A percentile compares a stretch with the other conserved stretches of the same genome.
These are phyloP conservation scores for Quadriops clusia DNA, from an alignment of 2,888 invertebrate genomes.

Conservation along the genomic window DNA sequence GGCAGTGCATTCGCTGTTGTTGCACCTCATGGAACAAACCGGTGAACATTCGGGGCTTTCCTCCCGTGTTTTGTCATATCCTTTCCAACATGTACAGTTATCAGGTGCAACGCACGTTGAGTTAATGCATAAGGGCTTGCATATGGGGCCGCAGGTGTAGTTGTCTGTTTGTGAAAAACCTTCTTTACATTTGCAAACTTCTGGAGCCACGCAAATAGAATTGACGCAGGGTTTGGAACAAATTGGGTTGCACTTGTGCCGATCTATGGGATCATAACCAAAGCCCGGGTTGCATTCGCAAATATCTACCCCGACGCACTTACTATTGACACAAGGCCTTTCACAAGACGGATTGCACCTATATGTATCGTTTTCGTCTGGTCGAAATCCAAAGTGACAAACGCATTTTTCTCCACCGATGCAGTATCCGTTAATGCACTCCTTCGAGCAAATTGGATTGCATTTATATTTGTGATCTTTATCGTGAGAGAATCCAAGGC, in stretches of 20 bases:
- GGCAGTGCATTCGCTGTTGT: slow-evolving; percentile 37
- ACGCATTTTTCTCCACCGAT: slow-evolving; percentile 6
- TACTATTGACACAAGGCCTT: slow-evolving; percentile 52
- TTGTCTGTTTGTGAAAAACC: slow-evolving; percentile 18
- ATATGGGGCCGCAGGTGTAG: slow-evolving; percentile 10
- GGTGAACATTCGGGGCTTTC: slow-evolving; percentile 27
- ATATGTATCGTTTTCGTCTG: slow-evolving; percentile 3
- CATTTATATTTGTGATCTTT: slow-evolving; percentile 4
- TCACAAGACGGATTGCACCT: slow-evolving; percentile 37
- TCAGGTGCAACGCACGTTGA: slow-evolving; percentile 22
- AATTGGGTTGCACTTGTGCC: slow-evolving; percentile 11
- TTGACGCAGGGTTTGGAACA: slow-evolving; percentile 12
- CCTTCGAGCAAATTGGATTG: slow-evolving; percentile 4
- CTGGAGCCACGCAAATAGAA: slow-evolving; percentile 14
- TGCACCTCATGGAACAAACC: slow-evolving; percentile 36
- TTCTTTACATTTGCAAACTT: slow-evolving; percentile 15
- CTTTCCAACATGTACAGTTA: slow-evolving; percentile 7
- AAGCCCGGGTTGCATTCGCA: slow-evolving; percentile 41
- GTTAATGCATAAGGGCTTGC: slow-evolving; percentile 23
- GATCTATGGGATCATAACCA: slow-evolving; percentile 4
- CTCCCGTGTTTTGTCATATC: slow-evolving; percentile 6
- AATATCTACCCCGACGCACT: slow-evolving; percentile 50
- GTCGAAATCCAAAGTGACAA: slow-evolving; percentile 5
- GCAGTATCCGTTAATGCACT: slow-evolving; percentile 6
- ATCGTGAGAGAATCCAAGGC: slow-evolving; percentile 2